Evolutionary conservation across 2,797 vertebrate genomes (phyloP).

Genomic region (Pangasius macronema): DNA sequence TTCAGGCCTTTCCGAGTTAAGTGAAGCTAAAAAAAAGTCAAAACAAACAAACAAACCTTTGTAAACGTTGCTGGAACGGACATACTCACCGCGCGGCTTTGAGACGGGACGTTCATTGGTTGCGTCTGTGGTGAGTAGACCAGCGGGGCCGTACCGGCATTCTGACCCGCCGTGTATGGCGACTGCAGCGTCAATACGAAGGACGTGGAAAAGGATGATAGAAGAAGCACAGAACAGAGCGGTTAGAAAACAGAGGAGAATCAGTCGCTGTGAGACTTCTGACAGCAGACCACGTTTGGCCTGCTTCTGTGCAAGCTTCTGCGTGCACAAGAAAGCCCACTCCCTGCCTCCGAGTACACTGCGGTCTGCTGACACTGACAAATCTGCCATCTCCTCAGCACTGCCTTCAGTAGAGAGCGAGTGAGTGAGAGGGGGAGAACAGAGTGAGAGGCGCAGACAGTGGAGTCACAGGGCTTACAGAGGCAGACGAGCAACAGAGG

Average conservation of each 20-base stretch:
- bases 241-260: slow-evolving; percentile 6
- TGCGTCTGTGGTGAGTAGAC: slow-evolving; percentile 93
- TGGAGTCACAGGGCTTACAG: slow-evolving; percentile 31
- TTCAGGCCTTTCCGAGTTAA: neutral
- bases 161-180: slow-evolving; percentile 94
- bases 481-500: slow-evolving; percentile 26
- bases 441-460: slow-evolving; percentile 42
- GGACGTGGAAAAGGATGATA: neutral
- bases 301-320: slow-evolving; percentile 15
- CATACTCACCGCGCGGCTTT: slow-evolving; percentile 92
- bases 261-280: slow-evolving; percentile 26
- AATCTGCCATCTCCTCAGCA: slow-evolving; percentile 57
- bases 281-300: slow-evolving; percentile 25
- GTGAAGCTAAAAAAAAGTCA: neutral
- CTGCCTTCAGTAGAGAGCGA: slow-evolving; percentile 52
- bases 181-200: slow-evolving; percentile 71
- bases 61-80: neutral
- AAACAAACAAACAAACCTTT: no score
- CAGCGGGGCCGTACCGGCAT: slow-evolving; percentile 88
- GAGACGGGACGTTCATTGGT: slow-evolving; percentile 95
- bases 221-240: slow-evolving; percentile 23
- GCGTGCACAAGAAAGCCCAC: slow-evolving; percentile 47
- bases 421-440: slow-evolving; percentile 31
- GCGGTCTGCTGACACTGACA: slow-evolving; percentile 62
- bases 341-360: slow-evolving; percentile 57